Evolutionary conservation across 2,113 vertebrate species (phyloP).

Genomic region (Stegastes partitus): DNA sequence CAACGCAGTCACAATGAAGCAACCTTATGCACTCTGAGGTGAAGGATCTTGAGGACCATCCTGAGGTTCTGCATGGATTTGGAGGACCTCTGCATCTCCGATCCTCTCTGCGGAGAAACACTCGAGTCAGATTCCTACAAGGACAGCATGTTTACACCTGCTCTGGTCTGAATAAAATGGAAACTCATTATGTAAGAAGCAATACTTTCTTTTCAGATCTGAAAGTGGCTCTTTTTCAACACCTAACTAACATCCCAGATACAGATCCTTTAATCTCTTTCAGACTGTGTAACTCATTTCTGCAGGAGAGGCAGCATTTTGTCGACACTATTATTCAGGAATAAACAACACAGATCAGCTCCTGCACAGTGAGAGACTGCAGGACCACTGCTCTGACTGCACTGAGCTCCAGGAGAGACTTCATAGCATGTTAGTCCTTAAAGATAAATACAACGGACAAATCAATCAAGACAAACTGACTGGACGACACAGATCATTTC

Average conservation of each 20-base stretch:
- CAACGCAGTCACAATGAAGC: background rate
- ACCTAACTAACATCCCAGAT: background rate
- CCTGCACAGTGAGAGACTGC: too few relatives aligned
- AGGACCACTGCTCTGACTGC: too few relatives aligned
- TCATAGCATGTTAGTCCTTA: too few relatives aligned
- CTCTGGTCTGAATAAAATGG: background rate
- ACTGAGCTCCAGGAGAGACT: too few relatives aligned
- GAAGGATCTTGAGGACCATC: background rate
- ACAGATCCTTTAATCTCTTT: background rate
- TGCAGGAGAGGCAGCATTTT: too few relatives aligned
- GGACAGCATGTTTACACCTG: background rate
- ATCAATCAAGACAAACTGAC: background rate
- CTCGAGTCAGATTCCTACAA: background rate
- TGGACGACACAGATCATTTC: background rate
- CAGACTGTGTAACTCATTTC: background rate
- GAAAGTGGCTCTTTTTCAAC: background rate
- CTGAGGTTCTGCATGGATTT: conserved; percentile 42
- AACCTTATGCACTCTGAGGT: background rate
- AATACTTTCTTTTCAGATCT: too few relatives aligned
- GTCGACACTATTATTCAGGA: too few relatives aligned
- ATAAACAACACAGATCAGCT: too few relatives aligned
- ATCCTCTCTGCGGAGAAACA: conserved; percentile 68
- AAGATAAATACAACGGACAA: background rate
- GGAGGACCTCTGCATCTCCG: conserved; percentile 82
- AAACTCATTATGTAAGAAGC: too few relatives aligned